Base-by-base conservation (phyloP, 2,888 invertebrate genomes). In the Meiosimyza decipiens region DNA sequence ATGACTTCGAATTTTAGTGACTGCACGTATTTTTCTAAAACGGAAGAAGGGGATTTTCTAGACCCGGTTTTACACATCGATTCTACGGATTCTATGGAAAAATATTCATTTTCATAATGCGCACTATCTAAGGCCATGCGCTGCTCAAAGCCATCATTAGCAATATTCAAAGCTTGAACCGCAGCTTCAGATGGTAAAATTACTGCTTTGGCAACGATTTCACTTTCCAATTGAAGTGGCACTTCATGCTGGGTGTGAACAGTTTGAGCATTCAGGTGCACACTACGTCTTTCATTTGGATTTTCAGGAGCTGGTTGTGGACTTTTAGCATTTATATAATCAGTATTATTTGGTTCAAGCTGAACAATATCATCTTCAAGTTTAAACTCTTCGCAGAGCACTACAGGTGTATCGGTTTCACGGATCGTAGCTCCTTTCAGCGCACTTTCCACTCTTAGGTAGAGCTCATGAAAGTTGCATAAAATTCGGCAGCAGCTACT, bases 391-490 rank as follows among this genome's bases (percentile, higher is more conserved):
- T 65, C 2, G 40, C 6, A n/a, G 4, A 51, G n/a, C 15, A 65
- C 15, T 12, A 4, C 15, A n/a, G 22, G 59, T 28, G 15, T 52
- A 15, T 12, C 28, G 3, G 15, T 3, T n/a, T 15, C 9, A 51
- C 13, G n/a, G 6, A 11, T 18, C 2, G 6, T 28, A 6, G 15
- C 3, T 7, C 12, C 9, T 28, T 22, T 15, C 68, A 75, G 77
- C 9, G 69, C 74, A n/a, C 71, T 55, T 62, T 77, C 77, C 7
- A 78, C 76, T 63, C 71, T 73, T 13, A 75, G 62, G 63, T 75
- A 77, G 51, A 78, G 76, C 6, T 75, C 73, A 71, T 78, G 75
- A 65, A 78, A 76, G 18, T 75, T 76, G 40, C 67, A 75, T 3
- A 78, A 57, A 12, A 74, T 77, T 12, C 62, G 49, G 73, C 76